Evolutionary conservation across 1,140 invertebrate genomes (phyloP).

Genomic region (Helicorthomorpha holstii): DNA sequence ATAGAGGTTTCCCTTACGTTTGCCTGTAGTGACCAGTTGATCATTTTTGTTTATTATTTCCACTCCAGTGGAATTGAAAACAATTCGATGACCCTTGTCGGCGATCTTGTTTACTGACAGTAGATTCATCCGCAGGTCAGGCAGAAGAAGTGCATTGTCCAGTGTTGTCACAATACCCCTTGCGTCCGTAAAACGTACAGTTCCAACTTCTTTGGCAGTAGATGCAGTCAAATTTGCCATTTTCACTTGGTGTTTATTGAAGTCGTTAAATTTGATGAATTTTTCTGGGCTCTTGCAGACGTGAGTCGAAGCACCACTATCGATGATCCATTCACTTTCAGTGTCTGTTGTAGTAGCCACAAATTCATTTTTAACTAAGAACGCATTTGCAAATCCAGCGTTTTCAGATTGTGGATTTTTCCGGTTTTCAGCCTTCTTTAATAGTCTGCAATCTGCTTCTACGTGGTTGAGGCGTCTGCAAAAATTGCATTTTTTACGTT

Average conservation of each 20-base stretch:
- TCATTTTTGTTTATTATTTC: neutral
- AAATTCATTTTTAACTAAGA: too few species aligned
- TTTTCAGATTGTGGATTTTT: too few species aligned
- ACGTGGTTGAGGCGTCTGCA: too few species aligned
- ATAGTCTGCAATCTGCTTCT: too few species aligned
- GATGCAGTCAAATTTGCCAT: neutral
- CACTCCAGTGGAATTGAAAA: neutral
- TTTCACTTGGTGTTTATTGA: neutral
- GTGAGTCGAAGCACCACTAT: slow-evolving; percentile 3
- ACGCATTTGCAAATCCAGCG: too few species aligned
- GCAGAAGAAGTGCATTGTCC: neutral
- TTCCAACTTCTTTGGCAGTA: neutral
- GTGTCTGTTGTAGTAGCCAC: too few species aligned
- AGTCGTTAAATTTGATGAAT: neutral
- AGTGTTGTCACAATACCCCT: neutral
- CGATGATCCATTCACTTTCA: neutral
- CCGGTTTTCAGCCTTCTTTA: too few species aligned
- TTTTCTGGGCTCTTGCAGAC: neutral
- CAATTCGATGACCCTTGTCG: neutral
- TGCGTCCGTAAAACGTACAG: neutral
- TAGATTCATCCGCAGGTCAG: slow-evolving; percentile 3
- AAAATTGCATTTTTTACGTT: too few species aligned
- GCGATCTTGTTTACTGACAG: slow-evolving; percentile 6
- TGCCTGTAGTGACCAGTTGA: neutral
- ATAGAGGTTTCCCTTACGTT: neutral